Conservation (phyloP, 2,797 vertebrate genomes). For the Bucorvus abyssinicus region DNA sequence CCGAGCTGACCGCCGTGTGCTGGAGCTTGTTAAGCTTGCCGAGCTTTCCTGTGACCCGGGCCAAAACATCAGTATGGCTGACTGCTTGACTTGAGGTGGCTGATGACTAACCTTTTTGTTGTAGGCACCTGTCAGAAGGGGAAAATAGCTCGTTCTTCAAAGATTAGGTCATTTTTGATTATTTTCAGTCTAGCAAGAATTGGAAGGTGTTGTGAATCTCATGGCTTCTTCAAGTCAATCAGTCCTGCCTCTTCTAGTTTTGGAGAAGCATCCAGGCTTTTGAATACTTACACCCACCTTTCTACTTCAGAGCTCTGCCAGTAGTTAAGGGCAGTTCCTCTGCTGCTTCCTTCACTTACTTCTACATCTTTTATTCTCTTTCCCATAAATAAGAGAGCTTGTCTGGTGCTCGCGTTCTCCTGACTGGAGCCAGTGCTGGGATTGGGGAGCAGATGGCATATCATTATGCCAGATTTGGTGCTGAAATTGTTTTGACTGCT, state of each 20-base stretch:
- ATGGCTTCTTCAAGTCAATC: neutral
- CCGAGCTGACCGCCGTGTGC: neutral
- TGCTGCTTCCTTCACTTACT: neutral
- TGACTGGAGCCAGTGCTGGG: constrained; percentile 80
- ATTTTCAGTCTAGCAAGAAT: neutral
- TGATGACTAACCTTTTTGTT: neutral
- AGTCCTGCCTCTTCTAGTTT: neutral
- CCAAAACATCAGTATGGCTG: neutral
- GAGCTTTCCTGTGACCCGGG: neutral
- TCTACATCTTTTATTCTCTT: neutral
- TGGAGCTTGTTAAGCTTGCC: neutral
- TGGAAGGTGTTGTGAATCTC: neutral
- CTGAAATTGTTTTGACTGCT: constrained; percentile 79
- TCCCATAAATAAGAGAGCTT: constrained; percentile 62
- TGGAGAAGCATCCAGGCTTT: neutral
- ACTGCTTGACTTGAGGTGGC: neutral
- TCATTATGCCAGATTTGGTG: constrained; percentile 74
- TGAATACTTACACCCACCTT: neutral
- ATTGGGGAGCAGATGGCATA: constrained; percentile 85
- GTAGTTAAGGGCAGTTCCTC: neutral
- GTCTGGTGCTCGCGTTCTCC: constrained; percentile 73
- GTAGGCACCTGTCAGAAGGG: neutral
- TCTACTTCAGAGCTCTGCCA: neutral
- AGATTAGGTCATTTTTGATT: neutral
- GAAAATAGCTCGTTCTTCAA: neutral